A percentile compares a stretch with the other conserved stretches of the same genome.
These are phyloP conservation scores for Pseudococcus jackbeardsleyi DNA, from an alignment of 2,888 invertebrate species.

Conservation along the genomic window DNA sequence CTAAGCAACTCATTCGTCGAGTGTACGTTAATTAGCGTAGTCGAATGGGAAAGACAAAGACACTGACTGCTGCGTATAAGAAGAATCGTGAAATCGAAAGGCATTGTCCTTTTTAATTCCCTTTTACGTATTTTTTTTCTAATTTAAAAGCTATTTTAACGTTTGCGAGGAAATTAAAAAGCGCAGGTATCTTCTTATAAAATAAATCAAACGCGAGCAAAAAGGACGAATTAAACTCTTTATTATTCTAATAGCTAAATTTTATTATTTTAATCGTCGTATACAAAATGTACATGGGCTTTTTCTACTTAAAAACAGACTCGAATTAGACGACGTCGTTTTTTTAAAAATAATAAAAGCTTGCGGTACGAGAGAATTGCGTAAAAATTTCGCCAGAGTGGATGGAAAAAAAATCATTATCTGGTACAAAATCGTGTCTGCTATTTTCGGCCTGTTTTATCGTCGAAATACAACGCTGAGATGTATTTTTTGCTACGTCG, in stretches of 20 bases:
- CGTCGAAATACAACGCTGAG: neutral
- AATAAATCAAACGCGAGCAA: neutral
- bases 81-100: neutral
- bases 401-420: neutral
- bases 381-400: neutral
- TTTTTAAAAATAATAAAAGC: neutral
- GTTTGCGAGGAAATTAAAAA: neutral
- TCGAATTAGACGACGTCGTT: neutral
- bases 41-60: neutral
- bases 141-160: neutral
- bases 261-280: neutral
- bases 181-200: neutral
- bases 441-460: slow-evolving; percentile 5
- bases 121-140: neutral
- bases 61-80: neutral
- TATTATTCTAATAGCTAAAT: neutral
- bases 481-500: neutral
- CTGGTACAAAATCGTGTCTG: neutral
- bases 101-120: slow-evolving; percentile 23
- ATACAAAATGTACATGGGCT: neutral
- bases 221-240: neutral
- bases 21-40: slow-evolving; percentile 24
- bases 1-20: slow-evolving; percentile 12
- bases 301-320: neutral
- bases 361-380: neutral